These are phyloP conservation scores for Poeciliopsis prolifica DNA, from an alignment of 2,113 vertebrate species.

Conservation along the genomic window DNA sequence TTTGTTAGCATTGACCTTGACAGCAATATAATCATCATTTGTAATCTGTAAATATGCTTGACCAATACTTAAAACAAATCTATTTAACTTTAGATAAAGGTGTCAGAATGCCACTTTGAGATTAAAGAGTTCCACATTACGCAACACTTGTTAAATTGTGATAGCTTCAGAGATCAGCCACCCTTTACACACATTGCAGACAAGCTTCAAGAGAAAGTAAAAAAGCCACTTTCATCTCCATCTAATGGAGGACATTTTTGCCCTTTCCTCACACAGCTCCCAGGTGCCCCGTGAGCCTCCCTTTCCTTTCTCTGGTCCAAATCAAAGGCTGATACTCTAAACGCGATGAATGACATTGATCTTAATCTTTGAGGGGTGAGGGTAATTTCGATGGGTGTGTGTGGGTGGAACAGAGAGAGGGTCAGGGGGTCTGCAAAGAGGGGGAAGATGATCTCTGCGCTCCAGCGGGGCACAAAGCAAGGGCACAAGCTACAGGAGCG, in stretches of 20 bases:
- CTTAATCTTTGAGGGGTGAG: slow-evolving; percentile 75
- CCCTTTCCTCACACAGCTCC: slow-evolving; percentile 69
- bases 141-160: slow-evolving; percentile 1
- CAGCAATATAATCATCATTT: no score
- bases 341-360: slow-evolving; percentile 80
- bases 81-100: neutral
- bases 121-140: neutral
- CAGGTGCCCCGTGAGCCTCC: slow-evolving; percentile 66
- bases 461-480: slow-evolving; percentile 67
- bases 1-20: neutral
- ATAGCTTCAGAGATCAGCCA: slow-evolving; percentile 35
- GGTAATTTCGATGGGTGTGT: slow-evolving; percentile 74
- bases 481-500: slow-evolving; percentile 68
- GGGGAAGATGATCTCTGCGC: slow-evolving; percentile 81
- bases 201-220: slow-evolving; percentile 45
- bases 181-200: slow-evolving; percentile 18
- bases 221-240: slow-evolving; percentile 50
- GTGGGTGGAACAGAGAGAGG: slow-evolving; percentile 78
- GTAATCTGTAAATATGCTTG: neutral
- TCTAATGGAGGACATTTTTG: slow-evolving; percentile 48
- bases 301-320: slow-evolving; percentile 81
- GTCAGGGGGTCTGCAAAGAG: slow-evolving; percentile 80
- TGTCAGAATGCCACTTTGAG: neutral
- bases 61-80: neutral
- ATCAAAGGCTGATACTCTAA: slow-evolving; percentile 81